Evolutionary conservation across 2,888 invertebrate species (phyloP).

Genomic region (Hybos culiciformis): DNA sequence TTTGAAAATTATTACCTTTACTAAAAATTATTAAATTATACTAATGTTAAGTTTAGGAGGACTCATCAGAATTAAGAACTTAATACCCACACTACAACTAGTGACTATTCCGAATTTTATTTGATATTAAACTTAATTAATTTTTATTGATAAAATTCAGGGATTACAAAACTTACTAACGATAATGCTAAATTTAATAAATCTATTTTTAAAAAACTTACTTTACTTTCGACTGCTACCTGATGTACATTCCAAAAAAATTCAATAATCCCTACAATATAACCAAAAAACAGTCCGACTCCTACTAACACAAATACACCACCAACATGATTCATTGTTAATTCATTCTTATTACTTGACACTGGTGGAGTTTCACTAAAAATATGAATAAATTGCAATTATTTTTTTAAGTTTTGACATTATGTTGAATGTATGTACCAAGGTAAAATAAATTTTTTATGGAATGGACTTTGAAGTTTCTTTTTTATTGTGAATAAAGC

Average conservation of each 20-base stretch:
- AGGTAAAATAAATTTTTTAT: too few species aligned
- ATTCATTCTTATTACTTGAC: conserved; percentile 22
- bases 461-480: too few species aligned
- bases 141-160: background rate
- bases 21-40: background rate
- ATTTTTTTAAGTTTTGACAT: too few species aligned
- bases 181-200: background rate
- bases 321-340: conserved; percentile 55
- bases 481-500: too few species aligned
- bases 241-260: conserved; percentile 73
- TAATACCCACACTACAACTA: too few species aligned
- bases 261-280: conserved; percentile 67
- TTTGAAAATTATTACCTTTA: background rate
- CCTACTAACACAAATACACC: conserved; percentile 80
- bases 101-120: background rate
- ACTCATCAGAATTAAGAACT: too few species aligned
- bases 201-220: conserved; percentile 24
- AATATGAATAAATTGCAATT: too few species aligned
- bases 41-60: background rate
- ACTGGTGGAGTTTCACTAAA: too few species aligned
- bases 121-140: background rate
- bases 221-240: conserved; percentile 63
- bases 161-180: background rate
- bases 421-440: too few species aligned
- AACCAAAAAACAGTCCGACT: conserved; percentile 54